Percentiles rank a stretch among this genome's conserved stretches.
Evolutionary conservation across 2,888 invertebrate genomes (phyloP).

Genomic region (Crossocerus cetratus): DNA sequence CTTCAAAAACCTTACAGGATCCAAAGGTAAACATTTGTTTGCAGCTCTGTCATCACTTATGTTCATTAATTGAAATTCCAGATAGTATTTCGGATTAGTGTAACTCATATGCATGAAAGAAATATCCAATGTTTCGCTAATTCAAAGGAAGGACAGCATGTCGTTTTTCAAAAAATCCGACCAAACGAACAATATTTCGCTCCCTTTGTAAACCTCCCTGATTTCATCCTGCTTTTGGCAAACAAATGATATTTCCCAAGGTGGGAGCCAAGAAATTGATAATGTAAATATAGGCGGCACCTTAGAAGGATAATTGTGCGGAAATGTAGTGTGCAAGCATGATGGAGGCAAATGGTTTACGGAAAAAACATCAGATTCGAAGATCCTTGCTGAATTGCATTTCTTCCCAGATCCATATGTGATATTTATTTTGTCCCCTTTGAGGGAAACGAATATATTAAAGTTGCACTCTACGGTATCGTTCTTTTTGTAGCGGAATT

Average conservation of each 20-base stretch:
- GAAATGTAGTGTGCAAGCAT: constrained; percentile 51
- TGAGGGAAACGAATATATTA: constrained; percentile 29
- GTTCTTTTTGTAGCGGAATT: constrained; percentile 50
- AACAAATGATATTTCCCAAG: constrained; percentile 56
- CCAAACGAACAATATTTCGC: constrained; percentile 67
- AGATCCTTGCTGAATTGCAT: background rate
- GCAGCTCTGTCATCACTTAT: constrained; percentile 52
- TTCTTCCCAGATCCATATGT: background rate
- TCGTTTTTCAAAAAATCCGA: constrained; percentile 60
- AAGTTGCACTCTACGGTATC: constrained; percentile 45
- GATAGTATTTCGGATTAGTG: constrained; percentile 26
- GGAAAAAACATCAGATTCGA: constrained; percentile 14
- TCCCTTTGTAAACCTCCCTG: constrained; percentile 56
- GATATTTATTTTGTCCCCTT: constrained; percentile 5
- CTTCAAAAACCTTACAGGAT: constrained; percentile 52
- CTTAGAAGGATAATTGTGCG: constrained; percentile 59
- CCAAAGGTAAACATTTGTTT: constrained; percentile 36
- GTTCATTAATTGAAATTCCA: constrained; percentile 21
- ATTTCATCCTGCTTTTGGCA: constrained; percentile 65
- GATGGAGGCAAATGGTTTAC: constrained; percentile 61
- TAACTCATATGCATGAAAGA: constrained; percentile 50
- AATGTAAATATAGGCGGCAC: constrained; percentile 59
- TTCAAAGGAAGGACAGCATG: constrained; percentile 51
- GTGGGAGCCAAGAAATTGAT: constrained; percentile 59
- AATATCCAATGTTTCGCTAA: constrained; percentile 53